These are phyloP conservation scores for Alentia gelatinosa DNA, from an alignment of 2,888 invertebrate genomes.

Conservation along the genomic window DNA sequence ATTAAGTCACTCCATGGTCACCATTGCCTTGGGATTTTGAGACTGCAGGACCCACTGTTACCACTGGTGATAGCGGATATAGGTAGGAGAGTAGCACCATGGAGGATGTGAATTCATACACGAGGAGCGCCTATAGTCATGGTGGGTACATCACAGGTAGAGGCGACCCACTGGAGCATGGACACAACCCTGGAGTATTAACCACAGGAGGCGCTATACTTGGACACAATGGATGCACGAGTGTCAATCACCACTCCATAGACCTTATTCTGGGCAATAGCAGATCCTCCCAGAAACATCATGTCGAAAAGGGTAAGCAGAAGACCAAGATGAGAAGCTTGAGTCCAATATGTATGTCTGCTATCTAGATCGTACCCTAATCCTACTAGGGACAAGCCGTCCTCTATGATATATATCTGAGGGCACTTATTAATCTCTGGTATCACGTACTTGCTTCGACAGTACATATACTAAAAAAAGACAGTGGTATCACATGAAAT, in stretches of 20 bases:
- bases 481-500: too few species aligned
- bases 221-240: neutral
- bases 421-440: too few species aligned
- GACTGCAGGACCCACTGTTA: neutral
- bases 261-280: constrained; percentile 8
- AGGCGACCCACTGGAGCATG: neutral
- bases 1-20: too few species aligned
- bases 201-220: neutral
- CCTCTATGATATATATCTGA: too few species aligned
- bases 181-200: neutral
- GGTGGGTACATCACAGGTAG: neutral
- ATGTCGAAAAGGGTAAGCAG: constrained; percentile 35
- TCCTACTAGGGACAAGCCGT: too few species aligned
- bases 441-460: too few species aligned
- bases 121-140: neutral
- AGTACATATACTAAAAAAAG: too few species aligned
- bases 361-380: too few species aligned
- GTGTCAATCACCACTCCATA: neutral
- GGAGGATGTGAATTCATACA: neutral
- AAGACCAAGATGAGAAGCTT: too few species aligned
- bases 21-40: too few species aligned
- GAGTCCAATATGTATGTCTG: too few species aligned
- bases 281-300: neutral
- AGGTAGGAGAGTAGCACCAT: neutral
- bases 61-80: neutral